Percentiles rank a stretch among this genome's conserved stretches.
Conservation (phyloP, 1,140 invertebrate species). For the Holcopasites calliopsidis region DNA sequence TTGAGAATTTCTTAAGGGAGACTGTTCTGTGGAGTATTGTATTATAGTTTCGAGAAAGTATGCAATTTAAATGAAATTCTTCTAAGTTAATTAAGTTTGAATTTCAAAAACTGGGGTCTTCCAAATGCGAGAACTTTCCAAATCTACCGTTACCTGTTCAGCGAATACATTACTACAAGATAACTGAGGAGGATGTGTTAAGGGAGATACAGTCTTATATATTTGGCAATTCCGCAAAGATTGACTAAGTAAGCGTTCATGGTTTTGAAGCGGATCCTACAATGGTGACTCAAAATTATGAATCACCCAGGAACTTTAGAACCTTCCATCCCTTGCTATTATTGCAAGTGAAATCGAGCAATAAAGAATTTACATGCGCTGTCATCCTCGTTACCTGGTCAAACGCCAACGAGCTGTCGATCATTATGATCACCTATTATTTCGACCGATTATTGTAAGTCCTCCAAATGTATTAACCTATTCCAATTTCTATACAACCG, state of each 20-base stretch:
- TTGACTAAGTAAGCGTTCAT: constrained; percentile 6
- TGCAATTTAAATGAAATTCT: too few species aligned
- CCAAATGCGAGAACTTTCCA: too few species aligned
- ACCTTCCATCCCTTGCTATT: not conserved
- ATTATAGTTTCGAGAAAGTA: too few species aligned
- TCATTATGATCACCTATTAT: not conserved
- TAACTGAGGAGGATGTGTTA: too few species aligned
- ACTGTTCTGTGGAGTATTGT: too few species aligned
- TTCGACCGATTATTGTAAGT: not conserved
- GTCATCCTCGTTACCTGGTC: not conserved
- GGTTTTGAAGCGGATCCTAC: not conserved
- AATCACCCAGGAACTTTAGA: not conserved
- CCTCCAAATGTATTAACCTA: not conserved
- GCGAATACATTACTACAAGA: too few species aligned
- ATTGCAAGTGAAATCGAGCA: not conserved
- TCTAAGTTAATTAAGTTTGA: too few species aligned
- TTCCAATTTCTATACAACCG: not conserved
- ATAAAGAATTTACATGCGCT: not conserved
- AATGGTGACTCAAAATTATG: not conserved
- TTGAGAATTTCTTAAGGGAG: too few species aligned
- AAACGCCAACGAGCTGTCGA: constrained; percentile 4
- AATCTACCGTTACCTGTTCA: too few species aligned
- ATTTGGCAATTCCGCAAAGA: not conserved
- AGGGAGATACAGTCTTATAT: too few species aligned
- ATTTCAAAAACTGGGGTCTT: too few species aligned